Base-by-base conservation (phyloP, 2,113 vertebrate species). In the Hepsetus odoe region DNA sequence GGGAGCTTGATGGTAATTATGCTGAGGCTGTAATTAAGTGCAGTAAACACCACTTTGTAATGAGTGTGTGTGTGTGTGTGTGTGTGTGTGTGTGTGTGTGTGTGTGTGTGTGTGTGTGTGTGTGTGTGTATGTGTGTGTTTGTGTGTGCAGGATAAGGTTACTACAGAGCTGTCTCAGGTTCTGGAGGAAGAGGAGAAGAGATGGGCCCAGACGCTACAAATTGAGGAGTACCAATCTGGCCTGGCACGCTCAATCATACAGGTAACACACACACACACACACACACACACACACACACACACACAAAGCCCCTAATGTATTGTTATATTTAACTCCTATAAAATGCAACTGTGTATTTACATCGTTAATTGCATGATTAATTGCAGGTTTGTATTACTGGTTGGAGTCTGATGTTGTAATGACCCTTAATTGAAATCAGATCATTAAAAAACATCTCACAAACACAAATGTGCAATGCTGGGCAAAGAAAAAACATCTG, bases 171-270 rank as follows among this genome's bases (percentile, higher is more conserved):
- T 93, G 64, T 87, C 86, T 46, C 90, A 92, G 77, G 83, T 93
- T 85, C 84, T 93, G 72, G 91, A 93, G 67, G 92, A 93, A 49
- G 92, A 93, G 65, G 92, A 93, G 83, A 85, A 90, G 40, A 83
- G 91, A 72, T 93, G 92, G 92, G 86, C 88, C 2, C 90, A 91
- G 78, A 90, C 86, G 61, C 80, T 92, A 70, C 91, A 93, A 83
- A 91, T 92, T 72, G 92, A 93, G 62, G 92, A 93, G 77, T 93
- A 88, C 75, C 92, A 93, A 78, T 91, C 90, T 0, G 84, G 88
- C 12, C 86, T 93, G 7, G 90, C 92, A n/a, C 84, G 91, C 30
- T 91, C 90, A 7, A 88, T 93, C 68, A 93, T 93, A 83, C 91
- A 93, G 92, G 92, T 93, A 88, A 74, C 2, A 66, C 46, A 26